phyloP scores from a whole-genome alignment of 2,797 vertebrate species.

The Amblyraja radiata region DNA sequence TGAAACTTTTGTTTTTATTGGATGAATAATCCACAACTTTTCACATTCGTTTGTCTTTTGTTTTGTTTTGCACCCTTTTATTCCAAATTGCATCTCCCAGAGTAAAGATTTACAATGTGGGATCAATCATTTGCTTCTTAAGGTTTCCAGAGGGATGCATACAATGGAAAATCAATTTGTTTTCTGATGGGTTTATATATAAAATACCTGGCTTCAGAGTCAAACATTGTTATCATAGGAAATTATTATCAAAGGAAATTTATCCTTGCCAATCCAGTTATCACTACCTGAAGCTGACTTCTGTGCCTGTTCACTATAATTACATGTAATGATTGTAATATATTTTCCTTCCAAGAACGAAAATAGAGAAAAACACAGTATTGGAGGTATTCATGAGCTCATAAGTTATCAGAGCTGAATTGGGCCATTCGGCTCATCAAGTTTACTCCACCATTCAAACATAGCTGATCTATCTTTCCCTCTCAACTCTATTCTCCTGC shows the following conservation, averaged over 20 bases:
- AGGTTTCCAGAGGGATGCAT: neutral
- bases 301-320: neutral
- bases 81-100: neutral
- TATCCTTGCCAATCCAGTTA: constrained; percentile 18
- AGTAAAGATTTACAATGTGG: neutral
- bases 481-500: too few relatives aligned
- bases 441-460: too few relatives aligned
- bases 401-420: too few relatives aligned
- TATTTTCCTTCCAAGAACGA: neutral
- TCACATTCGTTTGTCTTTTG: neutral
- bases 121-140: neutral
- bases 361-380: too few relatives aligned
- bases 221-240: neutral
- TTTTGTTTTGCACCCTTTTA: neutral
- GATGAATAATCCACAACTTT: neutral
- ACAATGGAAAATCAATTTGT: neutral
- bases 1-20: neutral
- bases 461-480: too few relatives aligned
- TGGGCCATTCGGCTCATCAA: too few relatives aligned
- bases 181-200: neutral
- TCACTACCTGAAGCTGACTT: neutral
- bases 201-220: neutral
- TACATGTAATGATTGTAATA: neutral
- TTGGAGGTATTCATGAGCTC: too few relatives aligned
- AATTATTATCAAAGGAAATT: neutral